Base-by-base conservation (phyloP, 2,797 vertebrate species). In the Lepus oiostolus region DNA sequence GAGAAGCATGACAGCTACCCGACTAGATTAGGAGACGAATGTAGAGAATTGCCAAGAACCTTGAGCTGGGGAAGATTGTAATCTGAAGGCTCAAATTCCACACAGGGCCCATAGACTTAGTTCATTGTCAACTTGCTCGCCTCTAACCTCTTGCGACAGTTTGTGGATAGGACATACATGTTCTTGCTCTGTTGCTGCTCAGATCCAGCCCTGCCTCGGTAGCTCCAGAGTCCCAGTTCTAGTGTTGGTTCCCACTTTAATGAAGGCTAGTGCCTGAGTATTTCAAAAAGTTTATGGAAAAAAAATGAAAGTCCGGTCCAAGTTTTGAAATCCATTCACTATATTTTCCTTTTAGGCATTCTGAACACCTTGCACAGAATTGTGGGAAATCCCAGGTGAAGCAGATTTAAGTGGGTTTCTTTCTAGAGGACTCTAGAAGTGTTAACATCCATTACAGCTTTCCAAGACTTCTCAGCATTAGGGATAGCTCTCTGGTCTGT, bases 11-110 rank as follows among this genome's bases (percentile, higher is more conserved):
- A 30, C 62, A 82, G 67, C 38, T 81, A 84, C 62, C 58, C 50
- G 42, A 72, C 58, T 68, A 32, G 72, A 76, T 68, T 58, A 50
- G 50, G 85, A 92, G 50, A 70, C 62, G 77, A 47, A 47, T 26
- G 63, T 26, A 80, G 58, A 65, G 65, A 90, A 76, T 82, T 85
- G 88, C 82, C 63, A 85, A 65, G 93, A 80, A 85, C 90, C 62
- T 84, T 2, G 21, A 68, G 50, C 76, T 87, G 85, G 32, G 54
- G 28, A 13, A 35, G 42, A 42, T 79, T 52, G 22, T 38, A 63
- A 77, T 87, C 76, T 60, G 58, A 79, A 86, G 85, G 30, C 72
- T 87, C 3, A 0, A 79, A 74, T 85, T 91, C 72, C 77, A 58
- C 4, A 42, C 10, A 38, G 52, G 68, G 10, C 74, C 88, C 85